Evolutionary conservation across 1,140 invertebrate species (phyloP).

Genomic region (Yoshiicerus persimilis): DNA sequence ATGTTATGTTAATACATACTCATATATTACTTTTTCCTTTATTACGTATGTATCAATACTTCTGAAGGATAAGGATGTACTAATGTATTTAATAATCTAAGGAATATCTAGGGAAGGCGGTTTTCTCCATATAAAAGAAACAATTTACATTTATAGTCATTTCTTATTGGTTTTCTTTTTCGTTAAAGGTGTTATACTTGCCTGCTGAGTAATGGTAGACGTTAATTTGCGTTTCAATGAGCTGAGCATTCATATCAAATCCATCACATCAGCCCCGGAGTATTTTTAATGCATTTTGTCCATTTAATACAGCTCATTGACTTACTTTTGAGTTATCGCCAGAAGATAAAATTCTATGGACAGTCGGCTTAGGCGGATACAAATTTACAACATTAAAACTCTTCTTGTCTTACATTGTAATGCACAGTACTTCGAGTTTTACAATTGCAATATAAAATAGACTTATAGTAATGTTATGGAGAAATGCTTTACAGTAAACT

Average conservation of each 20-base stretch:
- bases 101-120: not conserved
- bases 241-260: not conserved
- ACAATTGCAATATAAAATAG: no score
- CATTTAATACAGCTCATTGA: not conserved
- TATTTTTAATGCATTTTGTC: not conserved
- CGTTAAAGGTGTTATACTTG: not conserved
- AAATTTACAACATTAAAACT: not conserved
- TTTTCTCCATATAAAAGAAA: not conserved
- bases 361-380: not conserved
- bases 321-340: not conserved
- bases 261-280: not conserved
- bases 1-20: not conserved
- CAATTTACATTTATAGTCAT: not conserved
- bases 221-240: not conserved
- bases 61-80: not conserved
- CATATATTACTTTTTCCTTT: not conserved
- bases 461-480: no score
- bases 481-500: no score
- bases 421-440: not conserved
- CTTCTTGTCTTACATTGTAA: not conserved
- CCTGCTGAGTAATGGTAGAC: not conserved
- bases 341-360: not conserved
- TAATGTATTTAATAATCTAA: not conserved
- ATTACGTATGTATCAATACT: not conserved
- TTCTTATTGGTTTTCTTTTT: not conserved